Evolutionary conservation across 2,113 vertebrate genomes (phyloP).

Genomic region (Lepus timidus): DNA sequence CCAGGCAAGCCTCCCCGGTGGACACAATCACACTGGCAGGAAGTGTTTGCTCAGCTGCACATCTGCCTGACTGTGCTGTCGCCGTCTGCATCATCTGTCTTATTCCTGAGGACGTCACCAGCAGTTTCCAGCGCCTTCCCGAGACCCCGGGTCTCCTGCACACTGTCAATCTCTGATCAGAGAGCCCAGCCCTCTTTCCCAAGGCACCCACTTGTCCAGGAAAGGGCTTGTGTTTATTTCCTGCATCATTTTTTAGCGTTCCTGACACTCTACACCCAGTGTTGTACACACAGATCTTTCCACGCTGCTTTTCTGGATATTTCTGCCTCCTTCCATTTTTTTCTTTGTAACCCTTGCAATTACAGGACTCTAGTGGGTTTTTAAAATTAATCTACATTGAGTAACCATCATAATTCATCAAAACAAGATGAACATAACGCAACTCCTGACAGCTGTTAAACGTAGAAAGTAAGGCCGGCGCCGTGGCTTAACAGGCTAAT

Average conservation of each 20-base stretch:
- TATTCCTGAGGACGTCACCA: not conserved
- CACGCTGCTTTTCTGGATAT: not conserved
- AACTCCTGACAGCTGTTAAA: not conserved
- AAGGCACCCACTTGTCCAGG: not conserved
- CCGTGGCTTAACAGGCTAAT: no score
- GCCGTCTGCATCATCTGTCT: not conserved
- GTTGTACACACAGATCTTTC: not conserved
- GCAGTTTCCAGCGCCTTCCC: not conserved
- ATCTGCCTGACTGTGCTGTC: not conserved
- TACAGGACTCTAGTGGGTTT: not conserved
- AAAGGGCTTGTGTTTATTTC: not conserved
- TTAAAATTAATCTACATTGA: not conserved
- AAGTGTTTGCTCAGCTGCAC: not conserved
- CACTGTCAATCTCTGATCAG: rapidly evolving
- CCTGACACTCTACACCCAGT: not conserved
- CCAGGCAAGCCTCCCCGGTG: not conserved
- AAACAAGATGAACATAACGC: not conserved
- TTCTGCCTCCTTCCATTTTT: not conserved
- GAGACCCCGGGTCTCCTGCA: rapidly evolving
- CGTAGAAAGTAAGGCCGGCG: not conserved
- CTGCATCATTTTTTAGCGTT: not conserved
- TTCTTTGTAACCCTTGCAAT: not conserved
- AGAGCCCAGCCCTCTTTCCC: not conserved
- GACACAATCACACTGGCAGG: not conserved
- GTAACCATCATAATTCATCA: not conserved